These are phyloP conservation scores for Epinephelus moara DNA, from an alignment of 2,113 vertebrate species.

Conservation along the genomic window DNA sequence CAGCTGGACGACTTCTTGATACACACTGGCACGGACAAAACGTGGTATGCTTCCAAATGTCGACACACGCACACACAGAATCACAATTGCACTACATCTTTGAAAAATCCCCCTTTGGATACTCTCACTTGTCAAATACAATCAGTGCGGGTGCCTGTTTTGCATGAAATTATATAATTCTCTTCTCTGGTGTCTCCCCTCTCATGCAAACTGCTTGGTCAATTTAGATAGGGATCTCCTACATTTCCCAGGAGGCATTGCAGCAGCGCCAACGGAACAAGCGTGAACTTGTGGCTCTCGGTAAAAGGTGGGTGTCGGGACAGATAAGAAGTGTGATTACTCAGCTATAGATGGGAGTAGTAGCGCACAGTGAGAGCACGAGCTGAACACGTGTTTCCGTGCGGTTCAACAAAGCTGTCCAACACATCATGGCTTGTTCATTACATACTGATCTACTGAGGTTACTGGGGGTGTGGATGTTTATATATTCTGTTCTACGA, in stretches of 20 bases:
- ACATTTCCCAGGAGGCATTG: slow-evolving; percentile 16
- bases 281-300: slow-evolving; percentile 29
- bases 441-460: slow-evolving; percentile 30
- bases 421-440: slow-evolving; percentile 23
- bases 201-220: neutral
- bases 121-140: slow-evolving; percentile 9
- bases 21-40: neutral
- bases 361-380: neutral
- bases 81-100: neutral
- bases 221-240: neutral
- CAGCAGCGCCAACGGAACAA: slow-evolving; percentile 2
- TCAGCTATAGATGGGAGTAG: slow-evolving; percentile 23
- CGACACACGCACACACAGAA: neutral
- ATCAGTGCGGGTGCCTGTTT: neutral
- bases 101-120: neutral
- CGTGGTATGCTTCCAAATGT: slow-evolving; percentile 36
- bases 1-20: slow-evolving; percentile 43
- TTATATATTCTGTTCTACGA: neutral
- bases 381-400: slow-evolving; percentile 13
- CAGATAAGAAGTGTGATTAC: slow-evolving; percentile 30
- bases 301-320: neutral
- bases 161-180: neutral
- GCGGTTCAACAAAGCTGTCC: neutral
- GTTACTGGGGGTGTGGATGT: slow-evolving; percentile 1
- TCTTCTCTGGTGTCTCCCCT: neutral